phyloP scores from a whole-genome alignment of 1,140 invertebrate species.

The Bombus soroeensis region DNA sequence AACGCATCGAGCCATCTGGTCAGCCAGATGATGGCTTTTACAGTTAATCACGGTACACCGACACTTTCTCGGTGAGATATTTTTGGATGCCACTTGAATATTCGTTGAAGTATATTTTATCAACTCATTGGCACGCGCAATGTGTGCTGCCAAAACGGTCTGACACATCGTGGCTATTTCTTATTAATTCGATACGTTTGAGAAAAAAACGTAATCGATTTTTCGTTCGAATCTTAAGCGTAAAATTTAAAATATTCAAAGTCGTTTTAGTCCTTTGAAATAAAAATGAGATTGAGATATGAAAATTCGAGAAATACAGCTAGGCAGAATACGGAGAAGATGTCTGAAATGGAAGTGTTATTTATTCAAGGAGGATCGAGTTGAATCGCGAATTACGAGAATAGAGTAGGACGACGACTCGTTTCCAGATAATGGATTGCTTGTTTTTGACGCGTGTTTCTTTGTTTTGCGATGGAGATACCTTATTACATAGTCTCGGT shows the following conservation, averaged over 20 bases:
- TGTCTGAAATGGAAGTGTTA: not conserved
- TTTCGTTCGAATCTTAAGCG: too few species aligned
- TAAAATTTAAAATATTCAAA: not conserved
- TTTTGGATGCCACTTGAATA: not conserved
- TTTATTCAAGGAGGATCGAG: not conserved
- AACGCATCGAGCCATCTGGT: slow-evolving; percentile 26
- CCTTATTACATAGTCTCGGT: not conserved
- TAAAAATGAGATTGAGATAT: not conserved
- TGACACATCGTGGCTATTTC: not conserved
- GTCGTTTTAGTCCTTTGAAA: not conserved
- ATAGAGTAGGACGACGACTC: too few species aligned
- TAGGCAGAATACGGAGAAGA: not conserved
- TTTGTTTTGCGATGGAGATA: not conserved
- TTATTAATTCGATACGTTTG: too few species aligned
- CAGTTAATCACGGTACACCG: slow-evolving; percentile 7
- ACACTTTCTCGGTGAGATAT: slow-evolving; percentile 12
- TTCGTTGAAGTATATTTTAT: not conserved
- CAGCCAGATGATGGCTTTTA: slow-evolving; percentile 16
- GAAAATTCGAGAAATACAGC: not conserved
- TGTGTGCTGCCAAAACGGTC: not conserved
- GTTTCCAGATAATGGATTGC: not conserved
- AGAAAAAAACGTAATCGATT: too few species aligned
- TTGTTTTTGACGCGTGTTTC: not conserved
- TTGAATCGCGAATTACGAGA: not conserved
- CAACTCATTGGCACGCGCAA: too few species aligned